A percentile compares a stretch with the other conserved stretches of the same genome.
These are phyloP conservation scores for Metacarcinus magister DNA, from an alignment of 2,888 invertebrate species.

Conservation along the genomic window DNA sequence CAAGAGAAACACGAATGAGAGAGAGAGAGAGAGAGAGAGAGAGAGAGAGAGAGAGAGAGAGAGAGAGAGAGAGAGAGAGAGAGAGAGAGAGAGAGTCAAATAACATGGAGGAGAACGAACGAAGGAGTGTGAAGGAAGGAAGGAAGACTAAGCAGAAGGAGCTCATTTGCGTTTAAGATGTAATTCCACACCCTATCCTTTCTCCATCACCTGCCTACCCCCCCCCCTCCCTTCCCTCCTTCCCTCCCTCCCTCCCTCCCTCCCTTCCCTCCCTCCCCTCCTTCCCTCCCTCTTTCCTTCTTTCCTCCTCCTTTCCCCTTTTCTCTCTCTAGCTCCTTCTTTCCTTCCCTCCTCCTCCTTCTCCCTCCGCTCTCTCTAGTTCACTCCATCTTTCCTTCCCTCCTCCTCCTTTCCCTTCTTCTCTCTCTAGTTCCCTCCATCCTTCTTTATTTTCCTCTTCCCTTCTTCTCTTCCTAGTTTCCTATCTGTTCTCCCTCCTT, in stretches of 20 bases:
- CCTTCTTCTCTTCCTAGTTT: too few species aligned
- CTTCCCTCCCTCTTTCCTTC: not conserved
- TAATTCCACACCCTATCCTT: conserved; percentile 10
- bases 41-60: too few species aligned
- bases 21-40: not conserved
- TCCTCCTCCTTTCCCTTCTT: too few species aligned
- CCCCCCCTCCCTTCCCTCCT: not conserved
- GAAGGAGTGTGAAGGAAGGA: not conserved
- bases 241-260: not conserved
- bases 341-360: too few species aligned
- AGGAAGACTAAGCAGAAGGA: not conserved
- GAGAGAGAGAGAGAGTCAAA: not conserved
- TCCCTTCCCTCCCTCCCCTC: not conserved
- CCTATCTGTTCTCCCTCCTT: too few species aligned
- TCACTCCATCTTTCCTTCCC: too few species aligned
- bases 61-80: not conserved
- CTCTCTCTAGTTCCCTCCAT: too few species aligned
- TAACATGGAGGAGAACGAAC: not conserved
- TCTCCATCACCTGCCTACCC: not conserved
- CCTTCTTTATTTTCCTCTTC: too few species aligned
- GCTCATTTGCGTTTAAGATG: conserved; percentile 12
- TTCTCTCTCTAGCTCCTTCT: not conserved
- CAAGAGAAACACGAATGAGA: not conserved
- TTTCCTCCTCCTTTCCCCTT: not conserved
- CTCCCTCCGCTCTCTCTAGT: too few species aligned